These are phyloP conservation scores for Doryteuthis pealeii DNA, from an alignment of 1,140 invertebrate species.

Conservation along the genomic window DNA sequence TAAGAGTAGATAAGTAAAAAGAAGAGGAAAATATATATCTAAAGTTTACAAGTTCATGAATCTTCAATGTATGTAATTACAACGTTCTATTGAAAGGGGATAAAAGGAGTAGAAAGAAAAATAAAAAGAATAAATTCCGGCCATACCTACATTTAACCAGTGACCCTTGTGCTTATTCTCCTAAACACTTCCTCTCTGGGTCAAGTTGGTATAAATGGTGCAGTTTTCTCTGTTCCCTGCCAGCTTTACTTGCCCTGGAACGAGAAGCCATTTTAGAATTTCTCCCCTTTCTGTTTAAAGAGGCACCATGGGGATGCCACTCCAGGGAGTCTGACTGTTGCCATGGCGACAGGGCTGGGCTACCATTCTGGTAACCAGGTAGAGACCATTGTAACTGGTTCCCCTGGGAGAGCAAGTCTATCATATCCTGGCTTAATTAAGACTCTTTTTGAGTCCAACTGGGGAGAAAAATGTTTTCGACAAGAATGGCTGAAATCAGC, in stretches of 20 bases:
- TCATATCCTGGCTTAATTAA: slow-evolving; percentile 13
- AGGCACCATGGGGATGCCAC: slow-evolving; percentile 12
- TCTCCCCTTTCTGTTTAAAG: slow-evolving; percentile 5
- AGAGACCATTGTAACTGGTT: slow-evolving; percentile 6
- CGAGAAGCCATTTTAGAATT: slow-evolving; percentile 16
- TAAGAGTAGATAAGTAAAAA: too few relatives aligned
- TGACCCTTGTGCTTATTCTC: not conserved
- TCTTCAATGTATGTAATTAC: too few relatives aligned
- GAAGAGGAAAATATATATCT: too few relatives aligned
- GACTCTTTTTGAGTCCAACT: slow-evolving; percentile 5
- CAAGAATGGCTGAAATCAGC: slow-evolving; percentile 15
- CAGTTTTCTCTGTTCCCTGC: not conserved
- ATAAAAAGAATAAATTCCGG: not conserved
- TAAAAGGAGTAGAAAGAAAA: too few relatives aligned
- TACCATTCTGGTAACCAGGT: not conserved
- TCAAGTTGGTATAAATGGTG: not conserved
- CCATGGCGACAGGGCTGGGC: not conserved
- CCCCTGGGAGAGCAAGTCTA: slow-evolving; percentile 4
- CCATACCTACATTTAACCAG: not conserved
- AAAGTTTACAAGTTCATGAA: too few relatives aligned
- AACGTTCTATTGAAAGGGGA: too few relatives aligned
- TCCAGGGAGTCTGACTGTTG: slow-evolving; percentile 9
- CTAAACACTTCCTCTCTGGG: slow-evolving; percentile 4
- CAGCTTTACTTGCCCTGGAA: slow-evolving; percentile 7
- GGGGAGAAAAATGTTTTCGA: slow-evolving; percentile 6